These are phyloP conservation scores for Syngnathoides biaculeatus DNA, from an alignment of 2,113 vertebrate species.

Conservation along the genomic window DNA sequence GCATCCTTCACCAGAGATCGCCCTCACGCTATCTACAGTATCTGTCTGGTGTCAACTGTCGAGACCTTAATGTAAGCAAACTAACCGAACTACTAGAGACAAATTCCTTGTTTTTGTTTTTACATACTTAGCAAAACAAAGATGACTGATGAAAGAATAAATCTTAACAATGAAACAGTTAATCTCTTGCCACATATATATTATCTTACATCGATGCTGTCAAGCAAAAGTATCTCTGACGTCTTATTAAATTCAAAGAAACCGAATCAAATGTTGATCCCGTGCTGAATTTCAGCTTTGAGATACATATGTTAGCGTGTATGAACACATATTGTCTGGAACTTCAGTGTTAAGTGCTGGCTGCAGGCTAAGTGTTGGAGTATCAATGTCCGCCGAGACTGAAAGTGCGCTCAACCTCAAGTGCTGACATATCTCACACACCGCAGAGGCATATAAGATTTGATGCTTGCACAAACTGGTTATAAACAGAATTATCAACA, in stretches of 20 bases:
- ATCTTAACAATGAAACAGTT: constrained; percentile 40
- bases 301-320: constrained; percentile 59
- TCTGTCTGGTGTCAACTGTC: too few species aligned
- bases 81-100: too few species aligned
- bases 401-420: constrained; percentile 38
- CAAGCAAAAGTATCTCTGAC: constrained; percentile 69
- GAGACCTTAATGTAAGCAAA: too few species aligned
- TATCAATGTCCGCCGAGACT: constrained; percentile 56
- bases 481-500: constrained; percentile 41
- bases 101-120: too few species aligned
- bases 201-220: constrained; percentile 63
- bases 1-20: too few species aligned
- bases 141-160: neutral
- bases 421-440: constrained; percentile 43
- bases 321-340: constrained; percentile 38
- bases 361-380: constrained; percentile 53
- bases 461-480: constrained; percentile 36
- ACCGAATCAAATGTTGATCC: constrained; percentile 66
- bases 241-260: constrained; percentile 69
- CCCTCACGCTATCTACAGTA: too few species aligned
- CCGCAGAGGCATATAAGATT: constrained; percentile 9
- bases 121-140: too few species aligned
- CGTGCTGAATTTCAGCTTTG: constrained; percentile 63
- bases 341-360: constrained; percentile 59
- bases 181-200: constrained; percentile 49